Evolutionary conservation across 2,797 vertebrate species (phyloP).

Genomic region (Lates japonicus): DNA sequence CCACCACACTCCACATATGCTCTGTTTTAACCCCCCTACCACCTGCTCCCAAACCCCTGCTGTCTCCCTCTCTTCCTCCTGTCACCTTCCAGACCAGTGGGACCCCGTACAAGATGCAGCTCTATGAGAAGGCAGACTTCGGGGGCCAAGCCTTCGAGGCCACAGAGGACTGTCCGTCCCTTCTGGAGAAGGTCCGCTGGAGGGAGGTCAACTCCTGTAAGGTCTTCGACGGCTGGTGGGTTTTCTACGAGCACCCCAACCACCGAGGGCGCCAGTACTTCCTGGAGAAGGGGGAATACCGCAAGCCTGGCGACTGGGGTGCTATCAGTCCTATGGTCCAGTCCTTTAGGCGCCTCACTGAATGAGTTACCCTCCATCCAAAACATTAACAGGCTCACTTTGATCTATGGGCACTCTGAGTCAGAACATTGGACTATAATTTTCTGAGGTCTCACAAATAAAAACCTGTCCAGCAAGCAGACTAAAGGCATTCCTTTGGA

Average conservation of each 20-base stretch:
- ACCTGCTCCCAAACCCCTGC: background rate
- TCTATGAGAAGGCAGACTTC: conserved; percentile 94
- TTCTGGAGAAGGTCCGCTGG: conserved; percentile 90
- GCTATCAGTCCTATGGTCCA: conserved; percentile 88
- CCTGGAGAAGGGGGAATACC: conserved; percentile 94
- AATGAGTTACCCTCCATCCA: conserved; percentile 77
- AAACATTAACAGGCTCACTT: conserved; percentile 3
- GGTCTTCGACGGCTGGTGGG: conserved; percentile 92
- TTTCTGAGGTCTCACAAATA: conserved; percentile 77
- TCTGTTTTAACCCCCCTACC: background rate
- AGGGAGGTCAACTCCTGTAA: conserved; percentile 93
- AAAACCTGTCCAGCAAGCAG: conserved; percentile 71
- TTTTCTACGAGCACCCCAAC: conserved; percentile 94
- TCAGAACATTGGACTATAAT: conserved; percentile 3
- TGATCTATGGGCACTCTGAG: conserved; percentile 1
- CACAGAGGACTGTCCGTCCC: conserved; percentile 92
- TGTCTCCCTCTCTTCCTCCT: background rate
- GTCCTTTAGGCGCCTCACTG: conserved; percentile 90
- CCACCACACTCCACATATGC: background rate
- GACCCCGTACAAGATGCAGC: conserved; percentile 91
- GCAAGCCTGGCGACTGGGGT: conserved; percentile 92
- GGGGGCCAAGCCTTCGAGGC: conserved; percentile 90
- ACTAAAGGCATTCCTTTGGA: conserved; percentile 1
- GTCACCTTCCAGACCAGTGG: conserved; percentile 84
- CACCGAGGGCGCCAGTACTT: conserved; percentile 94